Conservation (phyloP, 2,888 invertebrate species). For the Ophion obscuratus region DNA sequence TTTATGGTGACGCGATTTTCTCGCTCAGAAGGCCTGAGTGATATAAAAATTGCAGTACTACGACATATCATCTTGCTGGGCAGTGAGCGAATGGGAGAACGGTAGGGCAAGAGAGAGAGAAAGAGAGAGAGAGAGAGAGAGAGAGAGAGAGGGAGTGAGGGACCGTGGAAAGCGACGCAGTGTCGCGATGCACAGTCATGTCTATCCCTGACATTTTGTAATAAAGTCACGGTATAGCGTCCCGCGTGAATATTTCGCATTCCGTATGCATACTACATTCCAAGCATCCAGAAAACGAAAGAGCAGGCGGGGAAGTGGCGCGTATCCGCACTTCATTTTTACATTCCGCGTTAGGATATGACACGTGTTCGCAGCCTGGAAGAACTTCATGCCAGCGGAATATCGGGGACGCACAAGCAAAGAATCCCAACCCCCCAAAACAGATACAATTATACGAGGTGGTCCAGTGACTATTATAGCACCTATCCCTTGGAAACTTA, state of each 20-base stretch:
- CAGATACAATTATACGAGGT: background rate
- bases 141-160: background rate
- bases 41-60: conserved; percentile 44
- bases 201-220: conserved; percentile 60
- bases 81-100: background rate
- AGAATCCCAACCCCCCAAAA: background rate
- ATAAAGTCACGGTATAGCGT: conserved; percentile 64
- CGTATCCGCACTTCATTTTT: conserved; percentile 61
- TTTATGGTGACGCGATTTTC: conserved; percentile 36
- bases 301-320: conserved; percentile 33
- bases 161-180: conserved; percentile 22
- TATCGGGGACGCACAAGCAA: background rate
- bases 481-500: too few species aligned
- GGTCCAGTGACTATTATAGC: background rate
- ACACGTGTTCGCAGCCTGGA: conserved; percentile 54
- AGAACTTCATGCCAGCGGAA: background rate
- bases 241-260: conserved; percentile 58
- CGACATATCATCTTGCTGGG: conserved; percentile 22
- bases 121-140: background rate
- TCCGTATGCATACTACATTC: conserved; percentile 59
- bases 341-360: conserved; percentile 53
- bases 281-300: conserved; percentile 36
- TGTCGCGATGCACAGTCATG: conserved; percentile 44
- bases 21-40: conserved; percentile 2
- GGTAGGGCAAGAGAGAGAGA: background rate